These are phyloP conservation scores for Eupithecia exiguata DNA, from an alignment of 2,888 invertebrate species.

Conservation along the genomic window DNA sequence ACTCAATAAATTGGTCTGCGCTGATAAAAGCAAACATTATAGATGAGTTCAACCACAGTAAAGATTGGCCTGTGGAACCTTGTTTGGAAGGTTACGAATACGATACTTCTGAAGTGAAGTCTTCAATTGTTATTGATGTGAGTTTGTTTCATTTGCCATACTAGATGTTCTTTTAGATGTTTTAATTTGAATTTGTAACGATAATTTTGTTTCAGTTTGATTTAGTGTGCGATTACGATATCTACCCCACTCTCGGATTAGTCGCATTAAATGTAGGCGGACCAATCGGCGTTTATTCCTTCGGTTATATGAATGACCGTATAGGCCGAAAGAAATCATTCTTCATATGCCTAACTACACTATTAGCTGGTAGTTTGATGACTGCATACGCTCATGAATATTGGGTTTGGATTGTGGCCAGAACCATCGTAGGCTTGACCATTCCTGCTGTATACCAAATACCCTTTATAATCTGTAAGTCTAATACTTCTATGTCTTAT, in stretches of 20 bases:
- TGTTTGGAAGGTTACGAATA: conserved; percentile 93
- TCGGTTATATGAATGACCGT: conserved; percentile 93
- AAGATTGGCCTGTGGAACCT: conserved; percentile 85
- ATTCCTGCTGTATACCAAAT: conserved; percentile 97
- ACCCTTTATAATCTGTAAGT: conserved; percentile 96
- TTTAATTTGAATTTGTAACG: not conserved
- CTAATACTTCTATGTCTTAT: conserved; percentile 17
- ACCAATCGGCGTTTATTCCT: conserved; percentile 94
- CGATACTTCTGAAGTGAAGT: conserved; percentile 86
- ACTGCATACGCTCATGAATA: conserved; percentile 91
- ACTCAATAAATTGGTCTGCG: conserved; percentile 88
- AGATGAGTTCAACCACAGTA: conserved; percentile 71
- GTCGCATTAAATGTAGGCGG: conserved; percentile 94
- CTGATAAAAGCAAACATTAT: conserved; percentile 67
- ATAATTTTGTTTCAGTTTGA: conserved; percentile 87
- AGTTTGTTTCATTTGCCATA: conserved; percentile 52
- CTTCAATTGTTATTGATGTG: conserved; percentile 94
- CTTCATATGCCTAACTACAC: conserved; percentile 92
- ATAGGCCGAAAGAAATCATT: conserved; percentile 93
- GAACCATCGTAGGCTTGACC: conserved; percentile 93
- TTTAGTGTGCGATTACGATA: conserved; percentile 93
- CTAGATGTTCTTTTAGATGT: not conserved
- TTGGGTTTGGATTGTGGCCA: conserved; percentile 92
- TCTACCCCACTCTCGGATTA: conserved; percentile 94
- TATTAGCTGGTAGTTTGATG: conserved; percentile 90